Percentiles rank a stretch among this genome's conserved stretches.
These are phyloP conservation scores for Euglossa dilemma DNA, from an alignment of 1,140 invertebrate genomes.

Conservation along the genomic window DNA sequence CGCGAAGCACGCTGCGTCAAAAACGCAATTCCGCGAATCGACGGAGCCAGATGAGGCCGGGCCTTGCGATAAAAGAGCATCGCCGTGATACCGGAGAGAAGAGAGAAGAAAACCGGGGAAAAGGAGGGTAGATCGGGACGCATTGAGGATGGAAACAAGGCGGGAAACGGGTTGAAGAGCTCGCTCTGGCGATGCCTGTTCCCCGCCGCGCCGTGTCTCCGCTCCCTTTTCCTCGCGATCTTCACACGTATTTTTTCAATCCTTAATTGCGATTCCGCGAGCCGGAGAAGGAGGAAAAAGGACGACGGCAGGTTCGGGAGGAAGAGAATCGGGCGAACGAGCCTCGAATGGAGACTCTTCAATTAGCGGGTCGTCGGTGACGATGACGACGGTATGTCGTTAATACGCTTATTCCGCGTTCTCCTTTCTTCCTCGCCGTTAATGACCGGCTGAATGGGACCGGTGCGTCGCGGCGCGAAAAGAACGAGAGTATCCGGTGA, in stretches of 20 bases:
- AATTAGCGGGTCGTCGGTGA: constrained; percentile 19
- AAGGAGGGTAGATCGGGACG: background rate
- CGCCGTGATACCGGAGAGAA: background rate
- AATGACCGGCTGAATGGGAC: background rate
- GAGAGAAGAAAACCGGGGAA: background rate
- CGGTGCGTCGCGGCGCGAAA: constrained; percentile 1
- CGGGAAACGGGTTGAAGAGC: background rate
- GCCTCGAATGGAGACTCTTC: constrained; percentile 26
- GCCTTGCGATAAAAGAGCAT: background rate
- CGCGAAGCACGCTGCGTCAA: too few relatives aligned
- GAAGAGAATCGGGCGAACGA: background rate
- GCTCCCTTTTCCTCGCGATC: background rate
- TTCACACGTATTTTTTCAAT: constrained; percentile 25
- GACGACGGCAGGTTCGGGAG: background rate
- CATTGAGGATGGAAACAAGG: constrained; percentile 2
- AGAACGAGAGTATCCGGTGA: background rate
- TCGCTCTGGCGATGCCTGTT: background rate
- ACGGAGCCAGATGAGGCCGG: background rate
- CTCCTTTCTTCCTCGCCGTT: too few relatives aligned
- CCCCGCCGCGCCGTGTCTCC: background rate
- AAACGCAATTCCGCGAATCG: background rate
- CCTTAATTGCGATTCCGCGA: constrained; percentile 32
- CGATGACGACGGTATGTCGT: too few relatives aligned
- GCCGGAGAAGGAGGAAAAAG: background rate
- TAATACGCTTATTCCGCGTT: too few relatives aligned